These are phyloP conservation scores for Baryphthengus martii DNA, from an alignment of 2,113 vertebrate genomes.

Conservation along the genomic window DNA sequence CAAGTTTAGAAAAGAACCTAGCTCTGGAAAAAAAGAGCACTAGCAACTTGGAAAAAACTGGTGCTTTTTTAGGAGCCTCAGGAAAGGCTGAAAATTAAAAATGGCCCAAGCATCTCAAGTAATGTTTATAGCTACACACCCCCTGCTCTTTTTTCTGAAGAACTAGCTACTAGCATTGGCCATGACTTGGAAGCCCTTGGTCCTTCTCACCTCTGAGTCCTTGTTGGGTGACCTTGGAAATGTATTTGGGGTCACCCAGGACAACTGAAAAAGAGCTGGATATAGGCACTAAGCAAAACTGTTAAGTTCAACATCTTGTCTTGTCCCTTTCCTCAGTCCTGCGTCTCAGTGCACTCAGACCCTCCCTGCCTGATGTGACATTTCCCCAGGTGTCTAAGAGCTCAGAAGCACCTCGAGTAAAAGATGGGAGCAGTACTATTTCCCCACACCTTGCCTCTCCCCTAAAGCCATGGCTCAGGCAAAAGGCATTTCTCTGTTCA, in stretches of 20 bases:
- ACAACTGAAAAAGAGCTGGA: background rate
- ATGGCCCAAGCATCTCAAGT: background rate
- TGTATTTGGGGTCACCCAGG: background rate
- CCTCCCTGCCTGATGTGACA: background rate
- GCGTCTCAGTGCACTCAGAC: background rate
- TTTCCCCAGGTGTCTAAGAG: background rate
- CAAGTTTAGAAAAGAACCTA: background rate
- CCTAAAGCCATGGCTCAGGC: background rate
- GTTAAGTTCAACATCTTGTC: accelerated
- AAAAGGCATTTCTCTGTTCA: background rate
- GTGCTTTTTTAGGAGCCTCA: background rate
- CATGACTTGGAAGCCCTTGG: background rate
- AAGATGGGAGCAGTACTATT: background rate
- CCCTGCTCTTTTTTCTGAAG: background rate
- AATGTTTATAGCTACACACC: background rate
- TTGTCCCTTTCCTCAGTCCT: background rate
- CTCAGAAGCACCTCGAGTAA: background rate
- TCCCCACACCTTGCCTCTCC: background rate
- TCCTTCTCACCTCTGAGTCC: background rate
- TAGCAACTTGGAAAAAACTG: background rate
- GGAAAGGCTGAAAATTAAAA: background rate
- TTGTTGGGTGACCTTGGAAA: background rate
- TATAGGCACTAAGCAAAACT: background rate
- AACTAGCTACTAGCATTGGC: background rate
- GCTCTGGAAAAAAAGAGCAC: accelerated